Evolutionary conservation across 2,113 vertebrate species (phyloP).

Genomic region (Sturnira hondurensis): DNA sequence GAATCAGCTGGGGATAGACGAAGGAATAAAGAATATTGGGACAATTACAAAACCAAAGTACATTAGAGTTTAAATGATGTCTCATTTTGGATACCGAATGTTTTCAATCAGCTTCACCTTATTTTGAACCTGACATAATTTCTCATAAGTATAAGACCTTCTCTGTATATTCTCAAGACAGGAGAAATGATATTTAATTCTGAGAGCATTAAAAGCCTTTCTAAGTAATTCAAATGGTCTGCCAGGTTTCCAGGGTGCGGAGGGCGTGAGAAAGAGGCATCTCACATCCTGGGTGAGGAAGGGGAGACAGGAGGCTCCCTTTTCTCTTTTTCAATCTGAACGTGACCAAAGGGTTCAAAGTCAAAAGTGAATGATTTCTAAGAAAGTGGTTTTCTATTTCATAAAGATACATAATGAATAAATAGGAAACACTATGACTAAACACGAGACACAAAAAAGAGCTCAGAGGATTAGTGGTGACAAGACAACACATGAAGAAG

Average conservation of each 20-base stretch:
- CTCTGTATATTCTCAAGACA: conserved; percentile 4
- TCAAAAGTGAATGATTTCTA: not conserved
- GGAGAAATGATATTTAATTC: conserved; percentile 35
- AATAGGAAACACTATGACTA: not conserved
- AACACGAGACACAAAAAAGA: not conserved
- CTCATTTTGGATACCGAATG: conserved; percentile 12
- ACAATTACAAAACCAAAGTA: not conserved
- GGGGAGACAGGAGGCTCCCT: not conserved
- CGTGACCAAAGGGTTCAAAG: not conserved
- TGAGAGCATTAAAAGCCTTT: conserved; percentile 31
- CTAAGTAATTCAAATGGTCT: conserved; percentile 67
- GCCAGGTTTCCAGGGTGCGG: conserved; percentile 50
- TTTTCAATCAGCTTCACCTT: conserved; percentile 50
- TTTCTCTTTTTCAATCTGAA: not conserved
- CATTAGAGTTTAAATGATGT: not conserved
- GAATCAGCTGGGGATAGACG: not conserved
- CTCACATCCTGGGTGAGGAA: conserved; percentile 7
- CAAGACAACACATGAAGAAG: not conserved
- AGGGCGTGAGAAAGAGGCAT: conserved; percentile 48
- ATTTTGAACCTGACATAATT: conserved; percentile 32
- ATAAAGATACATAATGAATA: not conserved
- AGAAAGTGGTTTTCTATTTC: not conserved
- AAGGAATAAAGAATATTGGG: not conserved
- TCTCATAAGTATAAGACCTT: not conserved
- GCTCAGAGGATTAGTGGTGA: not conserved